Evolutionary conservation across 2,888 invertebrate species (phyloP).

Genomic region (Alentia gelatinosa): DNA sequence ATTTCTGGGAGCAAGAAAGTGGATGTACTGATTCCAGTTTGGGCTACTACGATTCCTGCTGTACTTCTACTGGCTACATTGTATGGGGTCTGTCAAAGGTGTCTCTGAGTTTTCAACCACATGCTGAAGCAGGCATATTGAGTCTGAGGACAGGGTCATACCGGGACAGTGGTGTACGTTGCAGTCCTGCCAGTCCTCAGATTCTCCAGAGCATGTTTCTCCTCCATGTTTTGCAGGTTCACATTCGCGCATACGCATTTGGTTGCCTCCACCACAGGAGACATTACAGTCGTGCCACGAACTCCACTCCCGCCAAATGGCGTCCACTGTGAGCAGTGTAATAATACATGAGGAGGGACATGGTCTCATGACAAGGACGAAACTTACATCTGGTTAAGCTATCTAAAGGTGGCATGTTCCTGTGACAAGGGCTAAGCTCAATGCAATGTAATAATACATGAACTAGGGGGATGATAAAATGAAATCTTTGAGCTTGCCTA

Average conservation of each 20-base stretch:
- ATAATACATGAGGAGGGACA: no score
- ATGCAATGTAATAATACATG: no score
- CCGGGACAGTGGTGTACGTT: slow-evolving; percentile 65
- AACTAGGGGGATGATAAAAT: no score
- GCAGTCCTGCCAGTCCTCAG: slow-evolving; percentile 69
- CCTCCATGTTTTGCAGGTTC: slow-evolving; percentile 71
- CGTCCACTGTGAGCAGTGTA: slow-evolving; percentile 71
- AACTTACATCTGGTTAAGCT: no score
- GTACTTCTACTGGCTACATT: no score
- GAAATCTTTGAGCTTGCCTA: no score
- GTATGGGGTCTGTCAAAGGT: background rate
- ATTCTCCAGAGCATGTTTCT: slow-evolving; percentile 69
- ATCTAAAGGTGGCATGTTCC: background rate
- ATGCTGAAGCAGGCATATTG: background rate
- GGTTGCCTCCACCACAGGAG: slow-evolving; percentile 73
- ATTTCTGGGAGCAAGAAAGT: no score
- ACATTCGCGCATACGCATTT: slow-evolving; percentile 69
- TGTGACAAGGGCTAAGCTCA: no score
- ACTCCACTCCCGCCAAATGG: slow-evolving; percentile 70
- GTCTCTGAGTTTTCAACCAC: background rate
- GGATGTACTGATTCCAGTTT: no score
- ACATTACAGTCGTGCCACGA: slow-evolving; percentile 71
- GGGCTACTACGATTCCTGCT: no score
- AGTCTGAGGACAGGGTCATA: background rate
- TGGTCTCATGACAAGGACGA: background rate